Percentiles rank a stretch among this genome's conserved stretches.
Conservation (phyloP, 1,140 invertebrate species). For the Nebria ingens region DNA sequence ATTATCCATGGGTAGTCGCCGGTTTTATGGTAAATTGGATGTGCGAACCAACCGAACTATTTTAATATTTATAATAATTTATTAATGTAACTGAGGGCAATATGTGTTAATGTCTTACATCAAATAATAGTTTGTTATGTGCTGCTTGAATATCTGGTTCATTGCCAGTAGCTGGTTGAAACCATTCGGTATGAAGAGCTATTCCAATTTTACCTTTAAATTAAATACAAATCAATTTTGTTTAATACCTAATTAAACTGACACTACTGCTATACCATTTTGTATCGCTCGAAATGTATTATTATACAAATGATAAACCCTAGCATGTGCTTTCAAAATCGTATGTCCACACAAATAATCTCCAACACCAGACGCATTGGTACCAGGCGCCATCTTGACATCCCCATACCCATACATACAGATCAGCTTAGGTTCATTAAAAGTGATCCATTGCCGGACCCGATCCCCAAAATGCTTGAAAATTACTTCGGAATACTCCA, state of each 20-base stretch:
- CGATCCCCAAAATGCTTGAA: constrained; percentile 29
- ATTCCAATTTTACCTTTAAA: constrained; percentile 43
- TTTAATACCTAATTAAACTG: constrained; percentile 10
- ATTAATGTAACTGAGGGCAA: not conserved
- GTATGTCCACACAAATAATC: constrained; percentile 41
- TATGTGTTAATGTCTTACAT: constrained; percentile 20
- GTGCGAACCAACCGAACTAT: constrained; percentile 46
- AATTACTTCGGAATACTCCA: constrained; percentile 27
- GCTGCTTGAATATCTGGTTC: constrained; percentile 41
- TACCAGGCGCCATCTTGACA: constrained; percentile 19
- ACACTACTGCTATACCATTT: too few species aligned
- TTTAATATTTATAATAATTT: constrained; percentile 11
- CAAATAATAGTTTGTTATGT: constrained; percentile 34
- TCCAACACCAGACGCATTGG: constrained; percentile 39
- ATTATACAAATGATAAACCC: constrained; percentile 40
- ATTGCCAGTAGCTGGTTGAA: constrained; percentile 41
- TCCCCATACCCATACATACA: constrained; percentile 18
- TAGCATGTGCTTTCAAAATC: constrained; percentile 40
- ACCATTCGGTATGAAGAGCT: constrained; percentile 48
- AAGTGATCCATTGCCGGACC: constrained; percentile 34
- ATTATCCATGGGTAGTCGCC: constrained; percentile 54
- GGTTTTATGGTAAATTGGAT: constrained; percentile 47
- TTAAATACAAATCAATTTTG: not conserved
- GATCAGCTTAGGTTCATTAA: constrained; percentile 29
- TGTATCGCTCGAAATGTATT: constrained; percentile 31